A percentile compares a stretch with the other conserved stretches of the same genome.
Conservation (phyloP, 2,113 vertebrate genomes). For the Pongo abelii region DNA sequence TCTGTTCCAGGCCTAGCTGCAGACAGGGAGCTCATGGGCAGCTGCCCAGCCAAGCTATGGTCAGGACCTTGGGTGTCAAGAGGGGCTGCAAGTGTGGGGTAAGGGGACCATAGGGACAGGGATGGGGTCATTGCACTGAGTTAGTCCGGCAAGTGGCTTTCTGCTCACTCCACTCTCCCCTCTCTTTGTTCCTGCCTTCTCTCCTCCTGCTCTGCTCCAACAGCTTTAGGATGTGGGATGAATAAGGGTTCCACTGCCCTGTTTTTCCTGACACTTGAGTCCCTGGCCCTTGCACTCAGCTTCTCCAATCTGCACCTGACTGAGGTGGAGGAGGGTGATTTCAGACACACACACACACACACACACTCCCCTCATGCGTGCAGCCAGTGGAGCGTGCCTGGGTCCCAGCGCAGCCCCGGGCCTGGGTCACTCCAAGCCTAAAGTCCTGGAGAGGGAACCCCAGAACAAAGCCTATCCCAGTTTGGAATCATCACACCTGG, state of each 20-base stretch:
- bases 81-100: background rate
- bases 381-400: background rate
- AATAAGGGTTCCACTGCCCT: background rate
- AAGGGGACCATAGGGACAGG: background rate
- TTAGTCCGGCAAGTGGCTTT: background rate
- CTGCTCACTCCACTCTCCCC: background rate
- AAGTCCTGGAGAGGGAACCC: background rate
- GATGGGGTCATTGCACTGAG: background rate
- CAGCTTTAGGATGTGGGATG: background rate
- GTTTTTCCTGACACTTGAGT: background rate
- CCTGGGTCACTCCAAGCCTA: background rate
- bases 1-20: background rate
- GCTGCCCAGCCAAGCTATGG: background rate
- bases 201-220: background rate
- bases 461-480: background rate
- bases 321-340: background rate
- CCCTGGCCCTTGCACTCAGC: background rate
- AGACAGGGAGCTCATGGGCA: background rate
- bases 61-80: background rate
- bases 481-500: background rate
- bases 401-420: background rate
- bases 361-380: accelerated
- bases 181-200: background rate
- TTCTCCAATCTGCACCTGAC: background rate
- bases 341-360: background rate